Percentiles rank a stretch among this genome's conserved stretches.
These are phyloP conservation scores for Pachypeltis micranthus DNA, from an alignment of 1,140 invertebrate species.

Conservation along the genomic window DNA sequence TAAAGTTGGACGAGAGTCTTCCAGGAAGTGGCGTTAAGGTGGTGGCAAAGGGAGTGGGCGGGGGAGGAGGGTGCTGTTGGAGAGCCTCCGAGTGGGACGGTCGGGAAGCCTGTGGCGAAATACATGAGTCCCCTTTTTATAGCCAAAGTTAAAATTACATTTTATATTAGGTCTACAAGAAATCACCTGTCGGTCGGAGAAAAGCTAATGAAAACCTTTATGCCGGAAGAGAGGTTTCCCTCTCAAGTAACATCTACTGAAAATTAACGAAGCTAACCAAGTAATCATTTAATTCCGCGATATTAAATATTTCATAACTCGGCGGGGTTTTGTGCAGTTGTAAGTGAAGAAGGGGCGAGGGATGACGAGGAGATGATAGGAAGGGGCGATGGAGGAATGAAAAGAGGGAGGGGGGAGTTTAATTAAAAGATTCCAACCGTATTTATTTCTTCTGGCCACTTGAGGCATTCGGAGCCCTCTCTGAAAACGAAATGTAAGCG, in stretches of 20 bases:
- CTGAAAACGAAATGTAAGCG: background rate
- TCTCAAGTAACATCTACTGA: conserved; percentile 10
- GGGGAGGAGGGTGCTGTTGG: too few relatives aligned
- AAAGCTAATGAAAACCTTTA: conserved; percentile 14
- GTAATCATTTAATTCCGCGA: conserved; percentile 16
- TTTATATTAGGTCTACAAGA: conserved; percentile 17
- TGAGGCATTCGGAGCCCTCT: conserved; percentile 5
- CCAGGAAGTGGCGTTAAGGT: too few relatives aligned
- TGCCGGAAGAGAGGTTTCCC: conserved; percentile 8
- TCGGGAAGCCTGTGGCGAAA: conserved; percentile 4
- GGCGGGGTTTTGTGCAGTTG: too few relatives aligned
- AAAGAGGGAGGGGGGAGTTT: background rate
- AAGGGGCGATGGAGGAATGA: background rate
- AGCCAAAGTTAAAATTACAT: conserved; percentile 17
- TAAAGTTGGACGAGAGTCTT: conserved; percentile 12
- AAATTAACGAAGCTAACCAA: conserved; percentile 13
- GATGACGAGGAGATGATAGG: too few relatives aligned
- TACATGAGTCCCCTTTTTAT: conserved; percentile 11
- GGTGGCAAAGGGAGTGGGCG: too few relatives aligned
- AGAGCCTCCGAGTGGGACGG: too few relatives aligned
- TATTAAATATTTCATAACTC: conserved; percentile 16
- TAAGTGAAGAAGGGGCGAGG: too few relatives aligned
- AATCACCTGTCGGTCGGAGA: conserved; percentile 15
- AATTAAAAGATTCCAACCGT: conserved; percentile 14
- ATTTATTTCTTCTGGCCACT: conserved; percentile 9